Percentiles rank a stretch among this genome's conserved stretches.
Conservation (phyloP, 2,113 vertebrate species). For the Onychorhynchus coronatus region DNA sequence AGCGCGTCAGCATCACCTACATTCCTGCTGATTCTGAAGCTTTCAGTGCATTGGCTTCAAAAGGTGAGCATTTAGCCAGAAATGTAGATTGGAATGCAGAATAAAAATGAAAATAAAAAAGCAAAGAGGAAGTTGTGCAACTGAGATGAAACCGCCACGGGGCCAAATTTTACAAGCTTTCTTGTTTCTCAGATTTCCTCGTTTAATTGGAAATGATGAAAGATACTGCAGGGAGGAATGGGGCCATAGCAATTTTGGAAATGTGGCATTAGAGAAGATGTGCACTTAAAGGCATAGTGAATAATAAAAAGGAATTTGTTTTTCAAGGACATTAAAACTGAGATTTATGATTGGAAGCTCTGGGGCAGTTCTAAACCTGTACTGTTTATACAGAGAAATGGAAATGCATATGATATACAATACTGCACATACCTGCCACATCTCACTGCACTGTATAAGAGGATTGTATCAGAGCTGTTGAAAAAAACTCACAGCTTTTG, state of each 20-base stretch:
- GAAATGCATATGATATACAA: neutral
- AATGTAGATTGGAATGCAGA: neutral
- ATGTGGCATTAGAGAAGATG: neutral
- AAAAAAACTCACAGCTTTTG: neutral
- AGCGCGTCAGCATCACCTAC: neutral
- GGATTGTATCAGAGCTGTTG: neutral
- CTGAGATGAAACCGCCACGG: neutral
- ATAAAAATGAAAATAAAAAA: neutral
- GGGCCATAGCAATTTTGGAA: neutral
- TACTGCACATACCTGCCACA: neutral
- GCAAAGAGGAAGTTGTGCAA: neutral
- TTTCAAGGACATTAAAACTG: neutral
- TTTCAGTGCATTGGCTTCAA: neutral
- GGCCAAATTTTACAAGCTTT: neutral
- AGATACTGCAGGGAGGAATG: neutral
- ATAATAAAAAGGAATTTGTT: neutral
- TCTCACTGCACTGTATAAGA: neutral
- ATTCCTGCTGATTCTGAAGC: neutral
- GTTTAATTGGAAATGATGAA: neutral
- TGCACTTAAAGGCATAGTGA: neutral
- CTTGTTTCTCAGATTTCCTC: neutral
- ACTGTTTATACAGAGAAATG: neutral
- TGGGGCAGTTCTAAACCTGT: neutral
- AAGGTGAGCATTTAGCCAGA: neutral
- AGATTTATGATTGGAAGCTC: neutral